A percentile compares a stretch with the other conserved stretches of the same genome.
These are phyloP conservation scores for Ctenochaetus hawaiiensis DNA, from an alignment of 2,797 vertebrate species.

Conservation along the genomic window DNA sequence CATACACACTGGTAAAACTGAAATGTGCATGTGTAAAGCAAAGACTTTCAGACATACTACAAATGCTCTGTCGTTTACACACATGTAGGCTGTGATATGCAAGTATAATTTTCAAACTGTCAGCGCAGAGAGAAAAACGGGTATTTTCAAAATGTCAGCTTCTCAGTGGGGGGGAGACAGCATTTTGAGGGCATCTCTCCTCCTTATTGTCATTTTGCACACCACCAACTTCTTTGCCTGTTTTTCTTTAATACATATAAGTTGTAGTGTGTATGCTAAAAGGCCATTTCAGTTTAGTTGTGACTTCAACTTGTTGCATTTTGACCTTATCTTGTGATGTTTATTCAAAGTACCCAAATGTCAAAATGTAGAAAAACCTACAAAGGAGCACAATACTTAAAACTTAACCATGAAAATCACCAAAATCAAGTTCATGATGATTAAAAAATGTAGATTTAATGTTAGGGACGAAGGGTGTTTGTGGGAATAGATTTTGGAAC, in stretches of 20 bases:
- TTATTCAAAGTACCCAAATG: neutral
- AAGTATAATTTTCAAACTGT: neutral
- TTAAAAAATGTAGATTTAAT: neutral
- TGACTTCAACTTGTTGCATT: neutral
- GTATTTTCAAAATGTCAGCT: neutral
- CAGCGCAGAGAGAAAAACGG: neutral
- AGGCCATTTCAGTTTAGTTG: neutral
- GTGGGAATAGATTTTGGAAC: neutral
- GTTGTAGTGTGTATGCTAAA: neutral
- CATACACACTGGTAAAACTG: neutral
- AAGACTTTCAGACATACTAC: neutral
- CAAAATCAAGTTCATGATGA: neutral
- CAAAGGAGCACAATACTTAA: neutral
- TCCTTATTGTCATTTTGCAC: neutral
- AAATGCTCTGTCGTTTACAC: neutral
- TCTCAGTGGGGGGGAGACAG: neutral
- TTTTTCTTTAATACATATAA: constrained; percentile 8
- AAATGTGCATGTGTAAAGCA: no score
- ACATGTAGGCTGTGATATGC: neutral
- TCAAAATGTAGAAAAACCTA: neutral
- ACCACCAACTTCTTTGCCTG: neutral
- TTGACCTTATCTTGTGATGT: neutral
- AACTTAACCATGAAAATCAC: constrained; percentile 7
- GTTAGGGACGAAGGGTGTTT: neutral
- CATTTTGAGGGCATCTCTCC: neutral